Evolutionary conservation across 2,888 invertebrate genomes (phyloP).

Genomic region (Beris morrisii): DNA sequence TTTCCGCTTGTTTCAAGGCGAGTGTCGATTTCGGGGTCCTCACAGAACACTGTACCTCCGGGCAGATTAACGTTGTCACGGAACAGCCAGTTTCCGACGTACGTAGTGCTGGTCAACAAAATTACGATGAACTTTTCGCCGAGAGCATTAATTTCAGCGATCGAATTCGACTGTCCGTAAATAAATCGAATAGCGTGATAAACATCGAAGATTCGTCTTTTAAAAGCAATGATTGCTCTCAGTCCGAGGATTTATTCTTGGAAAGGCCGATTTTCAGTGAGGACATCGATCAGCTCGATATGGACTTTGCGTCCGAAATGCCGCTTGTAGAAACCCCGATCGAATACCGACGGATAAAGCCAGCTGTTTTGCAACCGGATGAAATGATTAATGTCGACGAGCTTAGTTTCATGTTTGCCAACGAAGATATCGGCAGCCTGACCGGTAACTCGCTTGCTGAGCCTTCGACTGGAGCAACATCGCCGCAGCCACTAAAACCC

Average conservation of each 20-base stretch:
- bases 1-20: conserved; percentile 49
- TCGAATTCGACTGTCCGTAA: conserved; percentile 11
- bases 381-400: not conserved
- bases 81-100: conserved; percentile 1
- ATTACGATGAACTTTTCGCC: conserved; percentile 6
- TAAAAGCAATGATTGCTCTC: not conserved
- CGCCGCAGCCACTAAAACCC: not conserved
- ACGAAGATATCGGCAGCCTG: conserved; percentile 3
- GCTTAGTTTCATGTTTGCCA: not conserved
- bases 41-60: not conserved
- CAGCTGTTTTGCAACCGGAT: not conserved
- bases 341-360: not conserved
- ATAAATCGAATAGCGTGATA: not conserved
- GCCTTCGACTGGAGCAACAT: not conserved
- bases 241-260: conserved; percentile 1
- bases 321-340: not conserved
- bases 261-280: conserved; percentile 18
- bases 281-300: conserved; percentile 5
- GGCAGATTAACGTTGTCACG: no score
- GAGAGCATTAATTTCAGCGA: conserved; percentile 16
- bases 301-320: conserved; percentile 4
- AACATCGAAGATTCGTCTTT: conserved; percentile 19
- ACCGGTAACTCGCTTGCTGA: not conserved
- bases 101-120: not conserved
- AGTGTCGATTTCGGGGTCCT: conserved; percentile 43